These are phyloP conservation scores for Phyllostomus discolor DNA, from an alignment of 2,113 vertebrate species.

Conservation along the genomic window DNA sequence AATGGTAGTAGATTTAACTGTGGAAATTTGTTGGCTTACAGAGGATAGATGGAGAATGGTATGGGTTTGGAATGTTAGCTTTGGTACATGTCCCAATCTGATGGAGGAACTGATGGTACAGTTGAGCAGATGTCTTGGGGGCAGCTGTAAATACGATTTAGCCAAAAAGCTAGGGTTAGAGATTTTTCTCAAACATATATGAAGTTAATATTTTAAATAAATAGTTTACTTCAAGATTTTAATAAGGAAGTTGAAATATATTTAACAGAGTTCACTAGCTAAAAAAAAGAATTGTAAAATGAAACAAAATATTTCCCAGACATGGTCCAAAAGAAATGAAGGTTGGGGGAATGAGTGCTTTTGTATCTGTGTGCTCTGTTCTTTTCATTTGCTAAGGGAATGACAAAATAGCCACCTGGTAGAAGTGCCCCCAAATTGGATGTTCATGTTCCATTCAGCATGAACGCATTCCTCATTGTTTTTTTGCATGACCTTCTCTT, in stretches of 20 bases:
- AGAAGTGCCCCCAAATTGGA: background rate
- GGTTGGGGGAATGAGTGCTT: background rate
- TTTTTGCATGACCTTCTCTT: conserved; percentile 41
- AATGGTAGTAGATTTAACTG: background rate
- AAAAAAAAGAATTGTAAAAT: background rate
- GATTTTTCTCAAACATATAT: background rate
- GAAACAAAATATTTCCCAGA: background rate
- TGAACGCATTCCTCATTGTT: background rate
- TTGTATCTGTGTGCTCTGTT: background rate
- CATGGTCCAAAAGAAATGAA: background rate
- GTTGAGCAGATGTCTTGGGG: background rate
- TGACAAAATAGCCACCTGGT: background rate
- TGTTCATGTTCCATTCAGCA: background rate
- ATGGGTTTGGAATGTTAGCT: background rate
- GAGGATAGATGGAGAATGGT: background rate
- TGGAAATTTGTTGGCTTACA: background rate
- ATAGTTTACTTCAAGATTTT: conserved; percentile 31
- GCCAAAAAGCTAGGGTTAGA: background rate
- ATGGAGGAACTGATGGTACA: background rate
- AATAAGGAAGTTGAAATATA: background rate
- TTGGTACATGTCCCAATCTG: background rate
- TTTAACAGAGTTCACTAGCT: background rate
- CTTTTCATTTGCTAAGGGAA: background rate
- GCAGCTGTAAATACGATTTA: background rate
- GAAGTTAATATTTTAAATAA: background rate